These are phyloP conservation scores for Cinclus cinclus DNA, from an alignment of 2,113 vertebrate genomes.

Conservation along the genomic window DNA sequence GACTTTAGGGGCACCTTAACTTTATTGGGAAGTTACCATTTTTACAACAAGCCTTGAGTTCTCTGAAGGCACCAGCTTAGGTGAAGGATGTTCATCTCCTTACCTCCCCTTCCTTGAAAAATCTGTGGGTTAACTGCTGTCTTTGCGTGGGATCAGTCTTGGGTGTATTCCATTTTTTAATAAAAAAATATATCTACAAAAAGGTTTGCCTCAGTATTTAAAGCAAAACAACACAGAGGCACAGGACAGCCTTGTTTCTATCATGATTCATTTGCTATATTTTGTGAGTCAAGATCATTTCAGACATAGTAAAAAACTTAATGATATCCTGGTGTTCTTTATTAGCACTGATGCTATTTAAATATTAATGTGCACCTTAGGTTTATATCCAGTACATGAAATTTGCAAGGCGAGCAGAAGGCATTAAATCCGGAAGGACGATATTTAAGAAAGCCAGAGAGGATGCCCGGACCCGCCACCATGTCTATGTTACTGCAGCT, in stretches of 20 bases:
- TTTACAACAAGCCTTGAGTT: background rate
- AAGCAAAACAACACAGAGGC: background rate
- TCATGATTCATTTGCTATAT: background rate
- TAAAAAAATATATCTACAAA: background rate
- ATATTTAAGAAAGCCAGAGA: constrained; percentile 99
- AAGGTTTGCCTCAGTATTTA: background rate
- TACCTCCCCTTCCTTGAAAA: background rate
- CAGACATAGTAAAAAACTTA: background rate
- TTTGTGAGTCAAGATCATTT: background rate
- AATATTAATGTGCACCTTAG: constrained; percentile 47
- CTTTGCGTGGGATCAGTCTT: background rate
- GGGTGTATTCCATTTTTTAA: background rate
- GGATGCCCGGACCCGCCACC: constrained; percentile 92
- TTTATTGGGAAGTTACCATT: background rate
- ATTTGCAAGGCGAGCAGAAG: constrained; percentile 96
- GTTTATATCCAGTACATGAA: constrained; percentile 99
- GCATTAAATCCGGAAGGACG: constrained; percentile 94
- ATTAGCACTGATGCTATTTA: background rate
- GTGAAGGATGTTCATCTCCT: background rate
- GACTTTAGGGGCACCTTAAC: background rate
- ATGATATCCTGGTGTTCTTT: background rate
- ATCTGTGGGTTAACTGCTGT: background rate
- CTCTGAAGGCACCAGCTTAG: background rate
- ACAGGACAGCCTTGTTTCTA: background rate
- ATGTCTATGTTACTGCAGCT: constrained; percentile 97